These are phyloP conservation scores for Enhydra lutris DNA, from an alignment of 2,113 vertebrate genomes.

Conservation along the genomic window DNA sequence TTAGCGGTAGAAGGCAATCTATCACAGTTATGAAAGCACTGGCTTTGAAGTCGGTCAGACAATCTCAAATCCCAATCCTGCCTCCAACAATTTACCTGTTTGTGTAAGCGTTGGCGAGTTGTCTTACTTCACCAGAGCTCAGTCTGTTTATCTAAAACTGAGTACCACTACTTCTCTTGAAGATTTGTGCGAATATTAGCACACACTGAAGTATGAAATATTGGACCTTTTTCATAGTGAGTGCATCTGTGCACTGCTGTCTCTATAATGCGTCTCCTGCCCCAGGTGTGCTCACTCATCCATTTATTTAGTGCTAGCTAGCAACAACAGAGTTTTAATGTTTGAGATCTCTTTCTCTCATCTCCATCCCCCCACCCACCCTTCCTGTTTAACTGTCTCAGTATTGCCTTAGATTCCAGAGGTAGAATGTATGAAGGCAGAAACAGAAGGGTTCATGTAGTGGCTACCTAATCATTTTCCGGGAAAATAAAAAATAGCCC, in stretches of 20 bases:
- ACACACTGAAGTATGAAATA: not conserved
- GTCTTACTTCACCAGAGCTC: not conserved
- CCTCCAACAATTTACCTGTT: not conserved
- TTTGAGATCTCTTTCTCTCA: not conserved
- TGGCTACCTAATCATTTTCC: not conserved
- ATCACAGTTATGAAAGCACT: not conserved
- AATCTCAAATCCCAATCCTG: not conserved
- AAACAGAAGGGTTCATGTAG: not conserved
- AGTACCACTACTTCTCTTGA: not conserved
- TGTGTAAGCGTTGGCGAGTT: not conserved
- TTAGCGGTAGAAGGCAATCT: not conserved
- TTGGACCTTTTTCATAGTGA: not conserved
- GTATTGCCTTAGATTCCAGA: not conserved
- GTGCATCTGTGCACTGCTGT: not conserved
- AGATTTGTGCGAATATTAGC: not conserved
- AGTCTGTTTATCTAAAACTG: not conserved
- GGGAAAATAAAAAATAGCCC: not conserved
- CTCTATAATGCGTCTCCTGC: not conserved
- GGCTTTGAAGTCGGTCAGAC: not conserved
- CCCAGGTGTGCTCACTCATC: not conserved
- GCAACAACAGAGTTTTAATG: not conserved
- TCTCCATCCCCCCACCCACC: fast-evolving
- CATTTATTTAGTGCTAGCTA: not conserved
- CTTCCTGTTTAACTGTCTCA: not conserved
- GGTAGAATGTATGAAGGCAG: not conserved